phyloP scores from a whole-genome alignment of 37 sponge, comb jelly and placozoan genomes.

The Dysidea cf. avara region DNA sequence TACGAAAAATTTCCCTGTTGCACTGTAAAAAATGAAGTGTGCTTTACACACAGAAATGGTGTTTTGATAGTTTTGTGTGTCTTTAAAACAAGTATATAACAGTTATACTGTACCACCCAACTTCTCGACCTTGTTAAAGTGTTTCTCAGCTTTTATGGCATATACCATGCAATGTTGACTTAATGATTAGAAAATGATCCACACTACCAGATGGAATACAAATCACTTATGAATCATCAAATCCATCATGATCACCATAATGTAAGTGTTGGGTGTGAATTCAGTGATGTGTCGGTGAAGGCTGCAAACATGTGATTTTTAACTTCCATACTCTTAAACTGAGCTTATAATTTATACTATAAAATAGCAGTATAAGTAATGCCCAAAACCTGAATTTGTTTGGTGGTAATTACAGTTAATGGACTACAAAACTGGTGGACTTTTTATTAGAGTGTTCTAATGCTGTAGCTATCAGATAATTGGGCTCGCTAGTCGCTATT shows the following conservation, averaged over 20 bases:
- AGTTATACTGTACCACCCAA: conserved; percentile 39
- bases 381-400: no score
- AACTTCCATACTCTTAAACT: conserved; percentile 98
- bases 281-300: conserved; percentile 87
- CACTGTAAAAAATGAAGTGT: no score
- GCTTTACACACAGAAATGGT: no score
- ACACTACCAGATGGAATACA: no score
- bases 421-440: no score
- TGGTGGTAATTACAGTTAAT: no score
- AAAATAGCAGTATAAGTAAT: not conserved
- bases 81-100: no score
- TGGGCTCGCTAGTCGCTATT: no score
- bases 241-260: conserved; percentile 97
- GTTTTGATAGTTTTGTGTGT: no score
- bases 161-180: conserved; percentile 92
- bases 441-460: no score
- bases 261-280: conserved; percentile 97
- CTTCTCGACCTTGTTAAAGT: conserved; percentile 94
- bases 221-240: conserved; percentile 77
- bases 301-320: conserved; percentile 87
- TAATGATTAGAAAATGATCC: not conserved
- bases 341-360: conserved; percentile 83
- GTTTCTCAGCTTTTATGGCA: conserved; percentile 88
- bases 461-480: no score
- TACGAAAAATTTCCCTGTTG: no score